Base-by-base conservation (phyloP, 2,888 invertebrate species). In the Schrankia costaestrigalis region DNA sequence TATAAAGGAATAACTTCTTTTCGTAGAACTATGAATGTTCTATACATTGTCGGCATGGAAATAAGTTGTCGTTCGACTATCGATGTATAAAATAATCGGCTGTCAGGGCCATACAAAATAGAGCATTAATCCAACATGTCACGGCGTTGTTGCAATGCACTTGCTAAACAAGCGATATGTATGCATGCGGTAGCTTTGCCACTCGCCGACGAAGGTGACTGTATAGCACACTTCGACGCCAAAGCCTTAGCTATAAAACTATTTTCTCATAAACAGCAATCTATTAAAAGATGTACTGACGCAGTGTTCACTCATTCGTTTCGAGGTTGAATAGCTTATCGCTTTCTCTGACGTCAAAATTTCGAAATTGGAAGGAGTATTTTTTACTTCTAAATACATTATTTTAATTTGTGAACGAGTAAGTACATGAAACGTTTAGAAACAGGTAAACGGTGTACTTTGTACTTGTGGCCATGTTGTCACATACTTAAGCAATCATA, bases 121-220 rank as follows among this genome's bases (percentile, higher is more conserved):
- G 60, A 63, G 61, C 61, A 72, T 75, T 72, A 67, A 72, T 71
- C 62, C 60, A 57, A 56, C 68, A 53, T 64, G 67, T 73, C 78
- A 75, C 73, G 74, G 56, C 36, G 66, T 65, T 49, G 68, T 69
- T 65, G 78, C 78, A 74, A 68, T 72, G 76, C 77, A 75, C 55
- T 71, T 58, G 61, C 49, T 75, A 75, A 78, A 59, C 71, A 67
- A 65, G 63, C 59, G 42, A 69, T 83, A 70, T 69, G 75, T 83
- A 83, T 83, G 78, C 81, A 56, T 41, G 42, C 38, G 49, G 65
- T 56, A 41, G 39, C 46, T 53, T 40, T 42, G 54, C 54, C 51
- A 42, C 51, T 60, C 60, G 57, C 58, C 55, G 49, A 37, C 53
- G 64, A 64, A 65, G 65, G 66, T 63, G 66, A 63, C 55, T 55